Percentiles rank a stretch among this genome's conserved stretches.
Evolutionary conservation across 2,113 vertebrate species (phyloP).

Genomic region (Regulus satrapa): DNA sequence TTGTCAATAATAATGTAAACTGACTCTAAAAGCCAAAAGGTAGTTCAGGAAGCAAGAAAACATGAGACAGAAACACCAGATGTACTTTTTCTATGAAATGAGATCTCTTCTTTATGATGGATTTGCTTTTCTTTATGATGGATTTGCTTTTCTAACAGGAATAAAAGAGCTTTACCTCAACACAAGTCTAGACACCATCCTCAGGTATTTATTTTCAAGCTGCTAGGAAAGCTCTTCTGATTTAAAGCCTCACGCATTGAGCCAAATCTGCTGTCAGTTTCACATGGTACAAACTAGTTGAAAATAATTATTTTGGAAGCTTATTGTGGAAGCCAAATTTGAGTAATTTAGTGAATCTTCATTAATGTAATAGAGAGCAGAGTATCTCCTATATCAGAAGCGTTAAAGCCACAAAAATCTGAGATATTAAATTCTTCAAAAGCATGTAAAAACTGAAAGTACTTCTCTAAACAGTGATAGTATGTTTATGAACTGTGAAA

Average conservation of each 20-base stretch:
- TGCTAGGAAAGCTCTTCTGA: background rate
- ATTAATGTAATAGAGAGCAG: background rate
- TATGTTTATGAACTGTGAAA: constrained; percentile 34
- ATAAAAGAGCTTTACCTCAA: background rate
- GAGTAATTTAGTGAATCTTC: background rate
- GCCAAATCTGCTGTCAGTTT: constrained; percentile 21
- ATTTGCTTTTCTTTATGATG: background rate
- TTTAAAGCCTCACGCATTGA: background rate
- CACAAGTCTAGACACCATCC: constrained; percentile 14
- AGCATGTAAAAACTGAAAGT: background rate
- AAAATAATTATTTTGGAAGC: too few species aligned
- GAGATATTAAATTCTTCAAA: background rate
- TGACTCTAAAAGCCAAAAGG: background rate
- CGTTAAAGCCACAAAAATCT: background rate
- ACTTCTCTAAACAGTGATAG: background rate
- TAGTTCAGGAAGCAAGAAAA: background rate
- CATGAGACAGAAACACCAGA: background rate
- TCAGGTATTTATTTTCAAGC: constrained; percentile 35
- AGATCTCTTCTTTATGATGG: background rate
- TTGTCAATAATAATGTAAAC: background rate
- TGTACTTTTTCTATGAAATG: background rate
- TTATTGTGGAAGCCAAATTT: background rate
- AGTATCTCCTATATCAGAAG: background rate
- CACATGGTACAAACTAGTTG: constrained; percentile 25
- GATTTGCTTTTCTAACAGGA: background rate